Evolutionary conservation across 2,888 invertebrate species (phyloP).

Genomic region (Drosophila monieri): DNA sequence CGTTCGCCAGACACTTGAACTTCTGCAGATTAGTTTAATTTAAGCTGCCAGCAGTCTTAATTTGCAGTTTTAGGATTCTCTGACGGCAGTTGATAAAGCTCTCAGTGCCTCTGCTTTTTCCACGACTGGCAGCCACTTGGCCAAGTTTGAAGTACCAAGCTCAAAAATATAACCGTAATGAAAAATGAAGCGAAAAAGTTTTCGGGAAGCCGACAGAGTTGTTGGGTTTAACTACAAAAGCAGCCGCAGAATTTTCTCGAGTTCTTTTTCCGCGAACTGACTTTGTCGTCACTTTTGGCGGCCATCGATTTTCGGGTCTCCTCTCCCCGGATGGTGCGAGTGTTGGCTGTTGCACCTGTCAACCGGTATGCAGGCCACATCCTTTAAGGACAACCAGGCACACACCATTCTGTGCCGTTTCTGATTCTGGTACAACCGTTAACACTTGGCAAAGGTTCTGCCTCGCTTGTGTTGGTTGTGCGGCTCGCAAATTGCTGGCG

Average conservation of each 20-base stretch:
- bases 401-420: conserved; percentile 4
- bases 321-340: background rate
- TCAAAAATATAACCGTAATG: conserved; percentile 37
- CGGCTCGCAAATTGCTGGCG: conserved; percentile 57
- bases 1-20: background rate
- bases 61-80: background rate
- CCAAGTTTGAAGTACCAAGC: conserved; percentile 37
- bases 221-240: conserved; percentile 9
- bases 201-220: conserved; percentile 12
- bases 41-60: background rate
- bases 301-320: conserved; percentile 30
- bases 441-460: conserved; percentile 50
- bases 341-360: background rate
- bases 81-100: conserved; percentile 13
- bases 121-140: conserved; percentile 11
- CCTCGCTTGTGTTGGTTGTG: conserved; percentile 51
- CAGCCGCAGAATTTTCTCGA: conserved; percentile 41
- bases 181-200: conserved; percentile 56
- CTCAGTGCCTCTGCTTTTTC: background rate
- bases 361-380: conserved; percentile 31
- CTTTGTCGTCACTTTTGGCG: conserved; percentile 45
- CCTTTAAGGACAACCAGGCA: conserved; percentile 4
- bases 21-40: conserved; percentile 12
- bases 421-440: conserved; percentile 19
- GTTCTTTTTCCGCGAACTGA: conserved; percentile 9